These are phyloP conservation scores for Copsychus sechellarum DNA, from an alignment of 2,113 vertebrate genomes.

Conservation along the genomic window DNA sequence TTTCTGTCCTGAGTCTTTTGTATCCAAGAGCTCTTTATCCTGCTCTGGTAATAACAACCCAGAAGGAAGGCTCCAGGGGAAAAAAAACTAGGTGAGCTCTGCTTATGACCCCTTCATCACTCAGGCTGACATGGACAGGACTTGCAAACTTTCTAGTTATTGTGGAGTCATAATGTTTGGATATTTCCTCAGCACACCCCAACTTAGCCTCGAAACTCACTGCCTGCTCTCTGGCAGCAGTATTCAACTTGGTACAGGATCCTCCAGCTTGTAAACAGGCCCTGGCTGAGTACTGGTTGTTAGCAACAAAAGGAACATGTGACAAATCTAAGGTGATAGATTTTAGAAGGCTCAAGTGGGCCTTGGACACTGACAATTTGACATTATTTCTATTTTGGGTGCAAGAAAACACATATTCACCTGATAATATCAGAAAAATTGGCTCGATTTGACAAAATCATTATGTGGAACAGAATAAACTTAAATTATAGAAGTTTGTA, in stretches of 20 bases:
- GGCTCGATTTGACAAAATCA: not conserved
- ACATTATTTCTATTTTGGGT: not conserved
- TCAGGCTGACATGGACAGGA: not conserved
- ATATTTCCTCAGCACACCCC: not conserved
- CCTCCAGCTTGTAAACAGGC: not conserved
- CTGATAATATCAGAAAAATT: not conserved
- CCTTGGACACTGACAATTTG: not conserved
- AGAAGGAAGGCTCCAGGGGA: not conserved
- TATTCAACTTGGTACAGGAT: not conserved
- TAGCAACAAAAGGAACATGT: not conserved
- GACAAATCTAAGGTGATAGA: not conserved
- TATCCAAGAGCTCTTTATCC: not conserved
- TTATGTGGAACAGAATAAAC: not conserved
- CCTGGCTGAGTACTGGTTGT: not conserved
- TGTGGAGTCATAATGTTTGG: not conserved
- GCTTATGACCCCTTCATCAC: not conserved
- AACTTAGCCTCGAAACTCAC: not conserved
- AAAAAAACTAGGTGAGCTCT: not conserved
- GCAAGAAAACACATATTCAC: not conserved
- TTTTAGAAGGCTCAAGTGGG: not conserved
- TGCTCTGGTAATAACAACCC: not conserved
- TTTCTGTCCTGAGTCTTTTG: constrained; percentile 38
- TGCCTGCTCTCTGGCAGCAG: not conserved
- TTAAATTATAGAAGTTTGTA: not conserved
- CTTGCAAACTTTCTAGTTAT: not conserved